Base-by-base conservation (phyloP, 2,113 vertebrate genomes). In the Mastomys coucha region DNA sequence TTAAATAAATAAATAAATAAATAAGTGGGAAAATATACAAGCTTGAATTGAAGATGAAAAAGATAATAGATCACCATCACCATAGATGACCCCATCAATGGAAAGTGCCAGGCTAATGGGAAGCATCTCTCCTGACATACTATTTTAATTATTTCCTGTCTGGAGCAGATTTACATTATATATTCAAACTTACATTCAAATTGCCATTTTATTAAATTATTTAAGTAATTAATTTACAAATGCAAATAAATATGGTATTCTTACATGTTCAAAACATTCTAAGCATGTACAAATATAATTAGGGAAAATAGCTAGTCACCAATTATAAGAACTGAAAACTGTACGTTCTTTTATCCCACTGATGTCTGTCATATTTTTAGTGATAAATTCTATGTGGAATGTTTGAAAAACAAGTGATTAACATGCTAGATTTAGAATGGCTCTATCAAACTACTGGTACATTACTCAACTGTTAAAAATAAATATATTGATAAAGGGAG, bases 181-280 rank as follows among this genome's bases (percentile, higher is more conserved):
- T 9, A 60, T 94, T 80, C 76, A 91, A n/a, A 70, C 53, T 72
- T 91, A 36, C 33, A 58, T 39, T 93, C n/a, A 97, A 88, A 36
- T 78, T 70, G 88, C 58, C 5, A 60, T 36, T 84, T 92, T 31
- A 91, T 81, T 76, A 82, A 86, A 56, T 73, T 85, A 1, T 76
- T 56, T 91, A 17, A 89, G n/a, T 11, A 76, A 81, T 96, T 96
- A 88, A 82, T 73, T 96, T 96, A 82, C 76, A 84, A 84, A 33
- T 95, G 26, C 45, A 84, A 84, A 90, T 28, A 93, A 69, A 39
- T 2, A 9, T 78, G 19, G 72, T 78, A 12, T 89, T 92, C 36
- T 49, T 81, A 84, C 58, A 89, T 65, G 10, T 36, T 33, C 45
- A 51, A 28, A 31, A 75, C 39, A 65, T 75, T 93, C 22, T 73